phyloP scores from a whole-genome alignment of 2,797 vertebrate genomes.

The Luscinia luscinia region DNA sequence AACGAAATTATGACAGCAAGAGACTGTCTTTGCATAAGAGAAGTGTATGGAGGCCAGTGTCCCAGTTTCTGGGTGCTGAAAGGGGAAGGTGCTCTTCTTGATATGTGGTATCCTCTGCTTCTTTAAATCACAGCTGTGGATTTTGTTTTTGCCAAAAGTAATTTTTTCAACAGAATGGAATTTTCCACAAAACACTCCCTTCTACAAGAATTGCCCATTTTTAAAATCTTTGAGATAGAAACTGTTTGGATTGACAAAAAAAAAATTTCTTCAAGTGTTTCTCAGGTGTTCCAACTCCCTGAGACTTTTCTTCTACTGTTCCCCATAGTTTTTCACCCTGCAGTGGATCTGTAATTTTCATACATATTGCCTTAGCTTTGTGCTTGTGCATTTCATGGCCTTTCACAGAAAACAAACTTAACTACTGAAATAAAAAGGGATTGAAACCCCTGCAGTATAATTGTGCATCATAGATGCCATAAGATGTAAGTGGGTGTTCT shows the following conservation, averaged over 20 bases:
- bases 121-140: neutral
- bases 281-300: neutral
- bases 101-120: neutral
- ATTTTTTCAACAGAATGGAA: neutral
- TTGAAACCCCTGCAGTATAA: neutral
- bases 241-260: neutral
- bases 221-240: neutral
- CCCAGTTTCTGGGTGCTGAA: neutral
- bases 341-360: neutral
- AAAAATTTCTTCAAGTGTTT: neutral
- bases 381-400: neutral
- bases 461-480: neutral
- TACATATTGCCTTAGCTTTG: neutral
- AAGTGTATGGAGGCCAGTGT: neutral
- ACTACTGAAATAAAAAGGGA: neutral
- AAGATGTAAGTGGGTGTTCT: neutral
- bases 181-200: neutral
- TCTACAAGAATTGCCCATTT: neutral
- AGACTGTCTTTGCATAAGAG: neutral
- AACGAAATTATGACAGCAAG: neutral
- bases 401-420: neutral
- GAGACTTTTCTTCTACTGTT: neutral
- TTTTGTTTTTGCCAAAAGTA: neutral
- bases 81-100: neutral
- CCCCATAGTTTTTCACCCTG: neutral